Percentiles rank a stretch among this genome's conserved stretches.
phyloP scores from a whole-genome alignment of 2,888 invertebrate genomes.

The Polietes domitor region DNA sequence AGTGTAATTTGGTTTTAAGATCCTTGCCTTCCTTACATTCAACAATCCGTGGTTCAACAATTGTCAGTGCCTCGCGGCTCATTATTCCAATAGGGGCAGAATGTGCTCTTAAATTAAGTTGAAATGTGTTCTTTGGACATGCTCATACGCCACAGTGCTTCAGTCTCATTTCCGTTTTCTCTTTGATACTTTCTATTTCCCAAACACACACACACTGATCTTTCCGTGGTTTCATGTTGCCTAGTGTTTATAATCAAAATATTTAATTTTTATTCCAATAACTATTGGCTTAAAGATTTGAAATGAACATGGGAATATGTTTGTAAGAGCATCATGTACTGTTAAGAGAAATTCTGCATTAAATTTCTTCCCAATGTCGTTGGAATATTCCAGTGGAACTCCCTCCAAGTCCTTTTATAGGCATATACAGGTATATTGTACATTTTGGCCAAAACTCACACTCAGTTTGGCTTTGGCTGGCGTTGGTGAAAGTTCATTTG shows the following conservation, averaged over 20 bases:
- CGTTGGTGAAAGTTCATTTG: slow-evolving; percentile 1
- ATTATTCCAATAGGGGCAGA: not conserved
- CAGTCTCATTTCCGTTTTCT: not conserved
- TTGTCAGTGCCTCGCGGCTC: not conserved
- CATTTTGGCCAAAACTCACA: not conserved
- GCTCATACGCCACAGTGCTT: not conserved
- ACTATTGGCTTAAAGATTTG: no score
- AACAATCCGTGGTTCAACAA: slow-evolving; percentile 25
- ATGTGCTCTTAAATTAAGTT: not conserved
- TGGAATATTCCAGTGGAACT: not conserved
- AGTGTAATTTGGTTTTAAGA: slow-evolving; percentile 52
- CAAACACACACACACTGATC: not conserved
- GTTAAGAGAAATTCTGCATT: not conserved
- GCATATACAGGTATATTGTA: no score
- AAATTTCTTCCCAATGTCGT: not conserved
- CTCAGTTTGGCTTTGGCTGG: slow-evolving; percentile 7
- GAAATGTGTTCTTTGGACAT: not conserved
- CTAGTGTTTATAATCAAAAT: no score
- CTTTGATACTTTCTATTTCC: not conserved
- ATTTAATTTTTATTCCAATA: no score
- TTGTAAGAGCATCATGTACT: not conserved
- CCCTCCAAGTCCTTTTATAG: not conserved
- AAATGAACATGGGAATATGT: no score
- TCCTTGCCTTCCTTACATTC: slow-evolving; percentile 18
- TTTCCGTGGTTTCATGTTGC: no score